These are phyloP conservation scores for Baccha elongata DNA, from an alignment of 2,888 invertebrate genomes.

Conservation along the genomic window DNA sequence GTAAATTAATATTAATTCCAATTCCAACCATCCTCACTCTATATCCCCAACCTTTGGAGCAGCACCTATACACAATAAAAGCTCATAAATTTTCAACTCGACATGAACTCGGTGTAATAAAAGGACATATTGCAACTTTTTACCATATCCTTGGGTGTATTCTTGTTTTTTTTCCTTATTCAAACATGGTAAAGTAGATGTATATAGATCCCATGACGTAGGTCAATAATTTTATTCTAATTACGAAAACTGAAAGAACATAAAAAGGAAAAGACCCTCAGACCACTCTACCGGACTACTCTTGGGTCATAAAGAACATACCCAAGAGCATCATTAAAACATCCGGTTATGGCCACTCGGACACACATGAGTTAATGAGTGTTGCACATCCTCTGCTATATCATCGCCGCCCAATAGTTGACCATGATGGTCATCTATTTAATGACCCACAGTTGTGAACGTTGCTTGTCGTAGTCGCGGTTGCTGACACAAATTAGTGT, in stretches of 20 bases:
- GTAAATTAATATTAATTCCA: constrained; percentile 73
- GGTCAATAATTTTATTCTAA: constrained; percentile 71
- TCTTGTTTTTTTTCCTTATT: constrained; percentile 21
- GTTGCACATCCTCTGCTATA: constrained; percentile 57
- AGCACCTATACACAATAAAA: constrained; percentile 43
- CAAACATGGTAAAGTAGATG: constrained; percentile 53
- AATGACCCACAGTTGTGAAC: constrained; percentile 64
- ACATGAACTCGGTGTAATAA: constrained; percentile 58
- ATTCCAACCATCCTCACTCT: too few species aligned
- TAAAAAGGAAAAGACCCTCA: constrained; percentile 24
- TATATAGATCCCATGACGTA: constrained; percentile 52
- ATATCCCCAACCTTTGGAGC: too few species aligned
- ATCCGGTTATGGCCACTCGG: constrained; percentile 62
- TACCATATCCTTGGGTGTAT: constrained; percentile 30
- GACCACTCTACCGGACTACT: constrained; percentile 26
- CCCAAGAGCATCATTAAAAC: constrained; percentile 71
- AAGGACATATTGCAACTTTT: constrained; percentile 33
- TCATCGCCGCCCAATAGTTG: constrained; percentile 24
- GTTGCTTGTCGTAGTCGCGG: constrained; percentile 7
- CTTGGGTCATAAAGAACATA: constrained; percentile 60
- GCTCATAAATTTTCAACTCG: constrained; percentile 63
- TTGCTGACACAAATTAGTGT: too few species aligned
- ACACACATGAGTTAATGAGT: constrained; percentile 41
- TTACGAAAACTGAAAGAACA: constrained; percentile 57
- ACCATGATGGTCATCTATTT: constrained; percentile 62